Evolutionary conservation across 1,140 invertebrate species (phyloP).

Genomic region (Portunus trituberculatus): DNA sequence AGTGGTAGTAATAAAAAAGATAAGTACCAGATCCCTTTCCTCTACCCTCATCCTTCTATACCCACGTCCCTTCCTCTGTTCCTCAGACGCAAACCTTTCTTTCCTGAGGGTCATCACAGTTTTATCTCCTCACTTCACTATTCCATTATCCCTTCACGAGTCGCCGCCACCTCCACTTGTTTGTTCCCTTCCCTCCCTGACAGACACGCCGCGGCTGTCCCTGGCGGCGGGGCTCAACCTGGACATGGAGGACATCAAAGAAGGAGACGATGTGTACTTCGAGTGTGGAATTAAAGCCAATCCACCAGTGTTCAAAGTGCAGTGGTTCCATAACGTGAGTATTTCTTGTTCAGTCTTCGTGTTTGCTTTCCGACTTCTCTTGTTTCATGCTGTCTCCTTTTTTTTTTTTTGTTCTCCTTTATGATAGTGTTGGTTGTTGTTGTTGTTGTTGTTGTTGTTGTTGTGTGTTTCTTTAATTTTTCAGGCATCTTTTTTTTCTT

Average conservation of each 20-base stretch:
- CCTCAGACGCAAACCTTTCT: too few relatives aligned
- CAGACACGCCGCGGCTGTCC: constrained; percentile 54
- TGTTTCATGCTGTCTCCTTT: background rate
- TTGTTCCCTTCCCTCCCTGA: background rate
- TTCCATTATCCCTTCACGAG: background rate
- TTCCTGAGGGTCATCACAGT: too few relatives aligned
- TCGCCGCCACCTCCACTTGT: background rate
- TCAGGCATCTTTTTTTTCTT: background rate
- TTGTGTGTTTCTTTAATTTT: background rate
- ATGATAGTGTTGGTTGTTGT: too few relatives aligned
- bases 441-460: too few relatives aligned
- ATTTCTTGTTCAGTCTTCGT: background rate
- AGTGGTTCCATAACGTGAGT: constrained; percentile 66
- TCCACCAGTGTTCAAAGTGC: constrained; percentile 50
- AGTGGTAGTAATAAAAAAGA: too few relatives aligned
- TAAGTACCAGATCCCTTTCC: too few relatives aligned
- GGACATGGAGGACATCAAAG: constrained; percentile 62
- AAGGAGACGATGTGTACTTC: constrained; percentile 55
- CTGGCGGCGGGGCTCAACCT: constrained; percentile 50
- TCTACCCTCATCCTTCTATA: too few relatives aligned
- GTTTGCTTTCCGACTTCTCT: background rate
- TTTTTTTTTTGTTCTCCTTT: background rate
- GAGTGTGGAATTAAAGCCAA: constrained; percentile 65
- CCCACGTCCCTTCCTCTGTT: too few relatives aligned
- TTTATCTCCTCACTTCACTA: background rate